A percentile compares a stretch with the other conserved stretches of the same genome.
Evolutionary conservation across 2,797 vertebrate species (phyloP).

Genomic region (Borostomias antarcticus): DNA sequence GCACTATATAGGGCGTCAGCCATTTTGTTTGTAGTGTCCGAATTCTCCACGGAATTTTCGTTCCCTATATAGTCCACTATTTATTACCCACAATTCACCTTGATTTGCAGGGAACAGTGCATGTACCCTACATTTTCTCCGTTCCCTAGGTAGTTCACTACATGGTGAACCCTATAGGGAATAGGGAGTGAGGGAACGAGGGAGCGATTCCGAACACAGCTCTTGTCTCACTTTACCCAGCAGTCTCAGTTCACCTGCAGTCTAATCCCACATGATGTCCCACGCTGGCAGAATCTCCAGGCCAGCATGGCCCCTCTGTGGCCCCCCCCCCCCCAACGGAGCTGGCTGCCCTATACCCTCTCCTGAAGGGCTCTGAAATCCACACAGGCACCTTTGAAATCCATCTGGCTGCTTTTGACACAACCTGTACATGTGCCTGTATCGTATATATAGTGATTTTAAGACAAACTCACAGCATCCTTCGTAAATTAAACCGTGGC

Average conservation of each 20-base stretch:
- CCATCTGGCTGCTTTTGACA: neutral
- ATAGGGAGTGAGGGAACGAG: too few species aligned
- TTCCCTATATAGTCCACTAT: too few species aligned
- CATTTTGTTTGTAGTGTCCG: too few species aligned
- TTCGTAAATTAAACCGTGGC: constrained; percentile 15
- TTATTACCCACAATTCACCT: too few species aligned
- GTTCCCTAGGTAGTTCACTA: too few species aligned
- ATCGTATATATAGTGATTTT: constrained; percentile 36
- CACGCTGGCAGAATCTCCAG: neutral
- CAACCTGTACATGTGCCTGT: neutral
- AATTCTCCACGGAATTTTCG: too few species aligned
- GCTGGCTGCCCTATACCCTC: neutral
- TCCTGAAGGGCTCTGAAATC: constrained; percentile 4
- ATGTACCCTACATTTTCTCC: too few species aligned
- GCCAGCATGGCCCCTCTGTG: neutral
- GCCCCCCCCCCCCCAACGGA: neutral
- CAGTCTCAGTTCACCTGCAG: constrained; percentile 17
- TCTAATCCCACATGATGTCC: constrained; percentile 57
- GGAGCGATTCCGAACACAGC: too few species aligned
- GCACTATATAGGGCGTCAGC: too few species aligned
- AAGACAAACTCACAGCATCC: neutral
- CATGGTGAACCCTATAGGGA: too few species aligned
- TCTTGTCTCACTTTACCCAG: constrained; percentile 4
- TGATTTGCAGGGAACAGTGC: too few species aligned
- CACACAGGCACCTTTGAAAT: constrained; percentile 2